Conservation (phyloP, 2,888 invertebrate genomes). For the Mallateleia sp. region DNA sequence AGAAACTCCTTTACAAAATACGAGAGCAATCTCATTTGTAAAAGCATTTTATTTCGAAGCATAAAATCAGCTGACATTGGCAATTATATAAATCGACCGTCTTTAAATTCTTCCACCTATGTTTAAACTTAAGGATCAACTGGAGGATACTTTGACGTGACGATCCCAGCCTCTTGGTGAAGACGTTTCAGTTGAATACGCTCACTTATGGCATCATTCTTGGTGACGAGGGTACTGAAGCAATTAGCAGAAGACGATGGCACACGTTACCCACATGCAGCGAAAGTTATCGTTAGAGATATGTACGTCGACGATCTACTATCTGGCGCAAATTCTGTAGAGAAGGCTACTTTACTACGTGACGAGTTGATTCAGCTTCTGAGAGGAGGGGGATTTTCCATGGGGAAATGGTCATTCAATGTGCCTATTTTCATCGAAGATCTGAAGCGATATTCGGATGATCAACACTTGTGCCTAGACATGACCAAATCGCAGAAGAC, state of each 20-base stretch:
- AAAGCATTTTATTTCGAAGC: too few relatives aligned
- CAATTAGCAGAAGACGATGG: not conserved
- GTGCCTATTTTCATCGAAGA: too few relatives aligned
- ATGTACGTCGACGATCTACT: constrained; percentile 42
- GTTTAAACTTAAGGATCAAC: too few relatives aligned
- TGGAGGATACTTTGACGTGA: constrained; percentile 28
- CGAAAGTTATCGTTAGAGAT: not conserved
- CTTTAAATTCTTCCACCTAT: too few relatives aligned
- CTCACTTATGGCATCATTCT: constrained; percentile 34
- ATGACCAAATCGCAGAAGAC: constrained; percentile 17
- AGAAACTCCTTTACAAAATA: too few relatives aligned
- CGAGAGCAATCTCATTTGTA: too few relatives aligned
- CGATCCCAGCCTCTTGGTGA: not conserved
- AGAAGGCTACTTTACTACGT: not conserved
- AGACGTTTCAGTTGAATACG: constrained; percentile 24
- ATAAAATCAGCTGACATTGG: too few relatives aligned
- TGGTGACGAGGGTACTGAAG: not conserved
- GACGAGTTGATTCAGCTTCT: constrained; percentile 12
- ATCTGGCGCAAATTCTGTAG: not conserved
- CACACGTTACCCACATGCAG: constrained; percentile 30
- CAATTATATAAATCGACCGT: too few relatives aligned
- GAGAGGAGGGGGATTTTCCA: not conserved
- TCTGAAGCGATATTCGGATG: not conserved
- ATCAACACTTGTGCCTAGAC: not conserved
- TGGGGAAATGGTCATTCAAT: constrained; percentile 44